Base-by-base conservation (phyloP, 1,140 invertebrate species). In the Saccostrea glomerata region DNA sequence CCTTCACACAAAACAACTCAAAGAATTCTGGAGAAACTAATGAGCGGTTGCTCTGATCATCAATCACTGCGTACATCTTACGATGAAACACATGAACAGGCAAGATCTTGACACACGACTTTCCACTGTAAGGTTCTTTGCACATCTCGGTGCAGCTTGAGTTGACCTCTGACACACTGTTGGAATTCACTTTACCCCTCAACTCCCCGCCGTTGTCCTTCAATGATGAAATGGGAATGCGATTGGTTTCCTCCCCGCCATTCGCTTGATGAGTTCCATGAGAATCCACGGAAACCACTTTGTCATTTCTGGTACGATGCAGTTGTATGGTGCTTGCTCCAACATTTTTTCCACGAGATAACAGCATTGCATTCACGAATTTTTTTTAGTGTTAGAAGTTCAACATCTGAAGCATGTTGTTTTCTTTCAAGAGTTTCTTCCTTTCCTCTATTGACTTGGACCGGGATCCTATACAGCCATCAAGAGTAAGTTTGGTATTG, bases 121-220 rank as follows among this genome's bases (percentile, higher is more conserved):
- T n/a, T n/a, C n/a, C n/a, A n/a, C n/a, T n/a, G n/a, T n/a, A n/a
- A n/a, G n/a, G n/a, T n/a, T n/a, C n/a, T n/a, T n/a, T n/a, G n/a
- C n/a, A 88, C 23, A 90, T 63, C 23, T 88, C 63, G n/a, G 87
- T 90, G 54, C 87, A 90, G 54, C 58, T 86, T n/a, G 89, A 63
- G 9, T 55, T 30, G 20, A 90, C 73, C 15, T 84, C n/a, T 36
- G 63, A 12, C 9, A 23, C 23, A 47, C 13, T 66, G 9, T 36
- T 86, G 58, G 60, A 47, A 20, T 66, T 15, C 17, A 54, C 7
- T 47, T 7, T 13, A 47, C 36, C 17, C 40, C 55, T 58, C 55
- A 13, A 56, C 89, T 88, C 87, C 87, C 85, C 87, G 82, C 84
- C 60, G 56, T 77, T 15, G 36, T 40, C 82, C 17, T 85, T 40